Base-by-base conservation (phyloP, 2,113 vertebrate genomes). In the Platanista minor region DNA sequence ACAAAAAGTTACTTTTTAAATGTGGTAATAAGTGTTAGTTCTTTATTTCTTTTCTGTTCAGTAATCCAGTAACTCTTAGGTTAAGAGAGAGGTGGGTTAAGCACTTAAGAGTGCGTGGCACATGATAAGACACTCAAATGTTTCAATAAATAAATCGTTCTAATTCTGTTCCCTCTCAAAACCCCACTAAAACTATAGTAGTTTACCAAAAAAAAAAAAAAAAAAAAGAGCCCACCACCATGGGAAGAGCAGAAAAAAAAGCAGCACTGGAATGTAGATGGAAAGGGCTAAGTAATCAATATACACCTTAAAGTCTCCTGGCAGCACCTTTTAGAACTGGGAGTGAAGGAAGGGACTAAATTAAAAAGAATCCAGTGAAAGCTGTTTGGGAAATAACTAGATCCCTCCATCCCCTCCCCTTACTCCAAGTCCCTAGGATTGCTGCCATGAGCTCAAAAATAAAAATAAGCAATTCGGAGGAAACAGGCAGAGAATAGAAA, bases 391-490 rank as follows among this genome's bases (percentile, higher is more conserved):
- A 64, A 71, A 36, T 54, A 78, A 67, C 80, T 86, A 87, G 21
- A 90, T 66, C 39, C 46, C 29, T 74, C 54, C 71, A 81, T 36
- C n/a, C 18, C n/a, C 15, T 66, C 15, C 15, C 29, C 27, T 72
- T 57, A 91, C 7, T 31, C 41, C 57, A 89, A 71, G 49, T 57
- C 83, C 80, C 54, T 52, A 69, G 36, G 62, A 83, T 7, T 96
- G 46, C 17, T 84, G 62, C 41, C 54, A 33, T 39, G 31, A 96
- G 39, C 83, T 96, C 33, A 81, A 94, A 91, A 77, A 67, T 0
- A 93, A 93, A 85, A 93, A 94, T 29, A 89, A 78, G 23, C 43
- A 87, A 95, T 75, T 66, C 41, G 25, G 31, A 94, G 8, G 41
- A 72, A 87, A 92, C 11, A 80, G 36, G 23, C 59, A 80, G 36